Evolutionary conservation across 2,888 invertebrate genomes (phyloP).

Genomic region (Aphodius sticticus): DNA sequence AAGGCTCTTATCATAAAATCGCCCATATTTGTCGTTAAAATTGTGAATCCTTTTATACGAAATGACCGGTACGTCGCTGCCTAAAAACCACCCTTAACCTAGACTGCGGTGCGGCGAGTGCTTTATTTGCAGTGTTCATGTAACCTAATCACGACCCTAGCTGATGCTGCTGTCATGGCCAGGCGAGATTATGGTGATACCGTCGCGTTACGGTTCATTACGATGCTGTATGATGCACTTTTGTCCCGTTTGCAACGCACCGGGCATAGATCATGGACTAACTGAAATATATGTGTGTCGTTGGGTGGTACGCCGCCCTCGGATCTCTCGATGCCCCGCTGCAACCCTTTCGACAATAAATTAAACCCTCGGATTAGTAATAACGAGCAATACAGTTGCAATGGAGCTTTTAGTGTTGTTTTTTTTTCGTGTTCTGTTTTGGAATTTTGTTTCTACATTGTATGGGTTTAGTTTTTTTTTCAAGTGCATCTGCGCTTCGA

Average conservation of each 20-base stretch:
- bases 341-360: background rate
- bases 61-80: no score
- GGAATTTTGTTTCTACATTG: background rate
- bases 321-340: background rate
- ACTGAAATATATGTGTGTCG: conserved; percentile 25
- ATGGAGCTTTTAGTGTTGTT: background rate
- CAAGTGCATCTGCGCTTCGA: background rate
- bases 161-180: conserved; percentile 40
- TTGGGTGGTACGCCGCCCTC: conserved; percentile 9
- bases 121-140: conserved; percentile 42
- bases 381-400: background rate
- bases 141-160: conserved; percentile 45
- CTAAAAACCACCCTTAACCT: background rate
- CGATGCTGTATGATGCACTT: background rate
- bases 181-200: conserved; percentile 35
- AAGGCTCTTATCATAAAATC: no score
- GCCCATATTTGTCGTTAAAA: no score
- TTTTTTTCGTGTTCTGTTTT: background rate
- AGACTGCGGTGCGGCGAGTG: conserved; percentile 30
- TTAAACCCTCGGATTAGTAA: background rate
- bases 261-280: conserved; percentile 24
- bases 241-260: conserved; percentile 16
- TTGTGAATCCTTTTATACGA: no score
- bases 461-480: background rate
- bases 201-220: conserved; percentile 23